These are phyloP conservation scores for Shargacucullia verbasci DNA, from an alignment of 2,888 invertebrate genomes.

Conservation along the genomic window DNA sequence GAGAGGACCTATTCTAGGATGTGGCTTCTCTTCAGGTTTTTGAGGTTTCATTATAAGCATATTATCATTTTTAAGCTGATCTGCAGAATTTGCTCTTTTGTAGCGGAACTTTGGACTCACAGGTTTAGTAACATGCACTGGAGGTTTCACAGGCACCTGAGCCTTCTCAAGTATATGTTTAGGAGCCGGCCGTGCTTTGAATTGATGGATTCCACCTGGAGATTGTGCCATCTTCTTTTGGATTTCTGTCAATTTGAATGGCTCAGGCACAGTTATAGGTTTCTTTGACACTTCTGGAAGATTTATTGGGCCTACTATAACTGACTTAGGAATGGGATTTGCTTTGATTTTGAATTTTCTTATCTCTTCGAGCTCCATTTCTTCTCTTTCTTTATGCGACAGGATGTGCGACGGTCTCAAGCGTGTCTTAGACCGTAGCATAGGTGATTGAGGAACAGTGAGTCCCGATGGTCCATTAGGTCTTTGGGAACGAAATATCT, in stretches of 20 bases:
- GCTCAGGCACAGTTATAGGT: constrained; percentile 89
- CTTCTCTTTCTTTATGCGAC: constrained; percentile 90
- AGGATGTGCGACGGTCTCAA: constrained; percentile 85
- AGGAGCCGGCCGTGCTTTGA: constrained; percentile 91
- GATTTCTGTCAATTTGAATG: constrained; percentile 90
- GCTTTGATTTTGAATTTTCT: constrained; percentile 92
- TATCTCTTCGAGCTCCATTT: constrained; percentile 90
- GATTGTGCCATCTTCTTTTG: constrained; percentile 77
- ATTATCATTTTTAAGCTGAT: constrained; percentile 60
- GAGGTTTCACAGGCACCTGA: constrained; percentile 72
- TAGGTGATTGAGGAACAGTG: constrained; percentile 88
- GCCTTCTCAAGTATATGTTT: constrained; percentile 85
- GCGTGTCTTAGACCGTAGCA: constrained; percentile 87
- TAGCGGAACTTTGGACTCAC: constrained; percentile 77
- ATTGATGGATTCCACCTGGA: constrained; percentile 69
- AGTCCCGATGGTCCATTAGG: constrained; percentile 64
- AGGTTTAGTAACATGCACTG: constrained; percentile 70
- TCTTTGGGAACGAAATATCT: constrained; percentile 67
- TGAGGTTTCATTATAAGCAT: constrained; percentile 36
- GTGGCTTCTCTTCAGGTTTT: constrained; percentile 61
- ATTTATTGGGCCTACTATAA: constrained; percentile 85
- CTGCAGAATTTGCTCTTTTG: constrained; percentile 70
- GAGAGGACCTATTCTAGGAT: constrained; percentile 70
- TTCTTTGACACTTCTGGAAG: constrained; percentile 87
- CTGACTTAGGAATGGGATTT: constrained; percentile 90